These are phyloP conservation scores for Chelmon rostratus DNA, from an alignment of 2,797 vertebrate genomes.

Conservation along the genomic window DNA sequence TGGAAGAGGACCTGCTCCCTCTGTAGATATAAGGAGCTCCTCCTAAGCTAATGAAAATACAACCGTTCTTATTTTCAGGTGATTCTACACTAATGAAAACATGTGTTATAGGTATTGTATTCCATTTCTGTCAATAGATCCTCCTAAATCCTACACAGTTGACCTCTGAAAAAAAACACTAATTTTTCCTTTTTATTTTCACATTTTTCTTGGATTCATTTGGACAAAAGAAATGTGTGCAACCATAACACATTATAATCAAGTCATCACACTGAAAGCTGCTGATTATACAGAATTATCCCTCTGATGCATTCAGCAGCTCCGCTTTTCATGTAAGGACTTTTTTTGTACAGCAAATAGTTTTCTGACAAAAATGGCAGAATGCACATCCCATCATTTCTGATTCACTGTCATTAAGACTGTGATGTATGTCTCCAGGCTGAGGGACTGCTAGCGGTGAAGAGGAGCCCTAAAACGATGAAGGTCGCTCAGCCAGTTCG, in stretches of 20 bases:
- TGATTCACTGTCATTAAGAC: conserved; percentile 11
- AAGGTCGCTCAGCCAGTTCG: conserved; percentile 26
- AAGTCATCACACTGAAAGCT: not conserved
- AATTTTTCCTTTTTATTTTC: not conserved
- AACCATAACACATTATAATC: not conserved
- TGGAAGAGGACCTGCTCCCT: too few relatives aligned
- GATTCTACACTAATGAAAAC: too few relatives aligned
- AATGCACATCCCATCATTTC: not conserved
- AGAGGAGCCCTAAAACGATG: conserved; percentile 44
- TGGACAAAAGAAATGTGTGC: not conserved
- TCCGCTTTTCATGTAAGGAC: not conserved
- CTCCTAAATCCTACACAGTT: too few relatives aligned
- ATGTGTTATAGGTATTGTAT: too few relatives aligned
- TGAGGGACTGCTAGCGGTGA: conserved; percentile 15
- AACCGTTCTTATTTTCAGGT: too few relatives aligned
- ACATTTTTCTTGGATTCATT: not conserved
- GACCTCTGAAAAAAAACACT: not conserved
- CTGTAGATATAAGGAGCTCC: too few relatives aligned
- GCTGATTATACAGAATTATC: not conserved
- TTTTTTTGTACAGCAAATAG: not conserved
- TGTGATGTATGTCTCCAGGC: conserved; percentile 54
- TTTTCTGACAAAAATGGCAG: not conserved
- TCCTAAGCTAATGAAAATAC: too few relatives aligned
- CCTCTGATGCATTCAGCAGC: not conserved
- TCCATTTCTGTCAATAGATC: too few relatives aligned